Evolutionary conservation across 2,888 invertebrate species (phyloP), one percentile per base, ranked within the genome.

Genomic region (Cryptocephalus primarius): DNA sequence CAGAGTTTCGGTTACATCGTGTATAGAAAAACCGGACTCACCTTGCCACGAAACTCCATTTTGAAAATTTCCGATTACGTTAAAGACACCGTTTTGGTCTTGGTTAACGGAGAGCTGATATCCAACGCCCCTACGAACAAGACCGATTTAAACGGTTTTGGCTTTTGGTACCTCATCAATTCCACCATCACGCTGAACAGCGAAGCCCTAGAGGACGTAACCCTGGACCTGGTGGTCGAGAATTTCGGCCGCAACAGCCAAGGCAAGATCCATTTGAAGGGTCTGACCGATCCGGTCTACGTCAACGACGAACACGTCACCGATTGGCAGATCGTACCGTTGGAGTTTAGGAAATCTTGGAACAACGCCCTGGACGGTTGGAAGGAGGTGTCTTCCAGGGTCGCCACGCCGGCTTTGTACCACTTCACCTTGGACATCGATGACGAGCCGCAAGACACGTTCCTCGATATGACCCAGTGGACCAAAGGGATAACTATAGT

Each of bases 401-500:
- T 1, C 74, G 75, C 3, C 81, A 62, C 1, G 1, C 84, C 85
- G 1, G 67, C 73, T n/a, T 58, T 85, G 42, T 81, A 76, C 56
- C 72, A 75, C 48, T 72, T 71, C 0, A 57, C 62, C 4, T 71
- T 81, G 9, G 44, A 50, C 1, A 45, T 53, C 6, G 38, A 46
- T 1, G 65, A 64, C 0, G 68, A 69, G 10, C 75, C 82, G 0
- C 62, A 72, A 32, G 91, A 92, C 61, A 90, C 89, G 1, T 92
- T 80, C 63, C 60, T 92, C 10, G 82, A 87, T 60, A 79, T 88
- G 56, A 71, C 75, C 36, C 79, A 78, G 10, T 94, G 92, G 93
- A 80, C 78, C 46, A 92, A 91, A 74, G 92, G 92, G 1, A 77
- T 85, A 47, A 80, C 85, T 0, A 86, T 87, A 67, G 69, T 93